A percentile compares a stretch with the other conserved stretches of the same genome.
Conservation (phyloP, 2,113 vertebrate species). For the Rousettus leschenaultii region DNA sequence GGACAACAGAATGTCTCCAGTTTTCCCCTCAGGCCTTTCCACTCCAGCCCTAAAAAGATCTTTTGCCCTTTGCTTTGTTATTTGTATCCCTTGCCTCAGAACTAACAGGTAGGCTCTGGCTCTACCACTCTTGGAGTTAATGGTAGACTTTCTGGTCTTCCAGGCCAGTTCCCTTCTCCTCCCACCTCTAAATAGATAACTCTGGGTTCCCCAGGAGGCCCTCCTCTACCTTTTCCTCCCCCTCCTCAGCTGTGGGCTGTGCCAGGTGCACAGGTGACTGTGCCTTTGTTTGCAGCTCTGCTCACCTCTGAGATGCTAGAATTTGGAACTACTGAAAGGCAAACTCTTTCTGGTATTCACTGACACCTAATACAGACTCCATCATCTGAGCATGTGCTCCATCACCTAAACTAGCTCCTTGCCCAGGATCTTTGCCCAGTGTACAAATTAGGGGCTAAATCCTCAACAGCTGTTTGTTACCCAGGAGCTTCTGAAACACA, state of each 20-base stretch:
- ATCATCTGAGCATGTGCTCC: not conserved
- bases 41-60: not conserved
- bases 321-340: conserved; percentile 4
- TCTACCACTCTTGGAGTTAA: not conserved
- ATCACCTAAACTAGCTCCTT: not conserved
- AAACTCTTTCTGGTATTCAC: not conserved
- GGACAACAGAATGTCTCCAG: not conserved
- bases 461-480: not conserved
- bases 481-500: not conserved
- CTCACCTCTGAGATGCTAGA: not conserved
- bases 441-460: not conserved
- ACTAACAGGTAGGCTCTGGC: not conserved
- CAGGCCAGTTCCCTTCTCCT: not conserved
- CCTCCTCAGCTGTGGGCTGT: not conserved
- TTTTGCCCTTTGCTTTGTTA: not conserved
- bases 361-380: not conserved
- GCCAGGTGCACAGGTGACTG: not conserved
- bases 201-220: not conserved
- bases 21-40: not conserved
- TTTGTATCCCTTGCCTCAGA: not conserved
- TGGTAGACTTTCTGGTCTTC: not conserved
- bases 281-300: not conserved
- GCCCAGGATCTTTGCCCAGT: not conserved
- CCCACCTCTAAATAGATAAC: not conserved
- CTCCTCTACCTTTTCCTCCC: not conserved